A percentile compares a stretch with the other conserved stretches of the same genome.
These are phyloP conservation scores for Dicaeum eximium DNA, from an alignment of 2,113 vertebrate species.

Conservation along the genomic window DNA sequence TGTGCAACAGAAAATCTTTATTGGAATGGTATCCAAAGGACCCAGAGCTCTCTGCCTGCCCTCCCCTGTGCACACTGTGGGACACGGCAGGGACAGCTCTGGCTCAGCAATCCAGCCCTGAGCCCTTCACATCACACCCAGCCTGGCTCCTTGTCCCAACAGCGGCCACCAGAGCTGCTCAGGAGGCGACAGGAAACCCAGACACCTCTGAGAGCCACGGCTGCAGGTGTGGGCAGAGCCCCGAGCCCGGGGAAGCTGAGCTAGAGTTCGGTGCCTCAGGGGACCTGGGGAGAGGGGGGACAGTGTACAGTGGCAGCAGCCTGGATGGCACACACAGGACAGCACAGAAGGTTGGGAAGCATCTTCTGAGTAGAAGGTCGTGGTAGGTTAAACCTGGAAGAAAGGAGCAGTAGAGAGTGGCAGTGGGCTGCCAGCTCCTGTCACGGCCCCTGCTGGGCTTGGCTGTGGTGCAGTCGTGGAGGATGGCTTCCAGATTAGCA, in stretches of 20 bases:
- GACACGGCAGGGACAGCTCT: neutral
- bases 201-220: accelerated
- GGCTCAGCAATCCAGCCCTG: neutral
- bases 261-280: neutral
- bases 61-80: neutral
- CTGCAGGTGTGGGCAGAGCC: neutral
- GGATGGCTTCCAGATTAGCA: neutral
- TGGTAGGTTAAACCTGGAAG: neutral
- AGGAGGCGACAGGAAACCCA: neutral
- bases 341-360: neutral
- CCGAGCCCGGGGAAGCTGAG: neutral
- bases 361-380: neutral
- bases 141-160: neutral
- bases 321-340: neutral
- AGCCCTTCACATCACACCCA: neutral
- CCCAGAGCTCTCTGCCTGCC: neutral
- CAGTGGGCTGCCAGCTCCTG: neutral
- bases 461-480: neutral
- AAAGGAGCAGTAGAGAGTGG: neutral
- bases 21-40: constrained; percentile 37
- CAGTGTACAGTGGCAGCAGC: neutral
- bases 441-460: neutral
- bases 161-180: neutral
- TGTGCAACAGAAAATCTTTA: constrained; percentile 61
- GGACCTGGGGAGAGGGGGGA: neutral